These are phyloP conservation scores for Pecten maximus DNA, from an alignment of 2,888 invertebrate genomes.

Conservation along the genomic window DNA sequence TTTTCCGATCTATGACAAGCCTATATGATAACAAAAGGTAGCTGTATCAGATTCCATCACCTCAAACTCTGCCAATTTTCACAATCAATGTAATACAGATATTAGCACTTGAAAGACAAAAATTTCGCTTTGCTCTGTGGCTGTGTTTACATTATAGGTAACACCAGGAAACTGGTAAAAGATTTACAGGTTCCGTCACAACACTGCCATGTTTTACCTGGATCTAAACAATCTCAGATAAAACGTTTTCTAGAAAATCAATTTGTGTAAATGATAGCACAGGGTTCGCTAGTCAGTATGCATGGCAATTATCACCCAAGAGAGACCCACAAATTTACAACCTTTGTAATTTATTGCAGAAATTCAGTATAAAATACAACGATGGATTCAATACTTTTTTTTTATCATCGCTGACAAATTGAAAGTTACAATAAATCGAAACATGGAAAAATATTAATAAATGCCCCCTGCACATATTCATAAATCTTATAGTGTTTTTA, in stretches of 20 bases:
- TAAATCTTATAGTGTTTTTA: slow-evolving; percentile 16
- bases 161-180: neutral
- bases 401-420: slow-evolving; percentile 6
- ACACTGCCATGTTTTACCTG: neutral
- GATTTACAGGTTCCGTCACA: neutral
- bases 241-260: slow-evolving; percentile 13
- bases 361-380: neutral
- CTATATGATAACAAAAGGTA: neutral
- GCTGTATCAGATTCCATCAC: neutral
- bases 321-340: neutral
- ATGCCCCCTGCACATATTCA: slow-evolving; percentile 8
- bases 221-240: neutral
- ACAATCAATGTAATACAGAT: neutral
- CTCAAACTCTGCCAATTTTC: neutral
- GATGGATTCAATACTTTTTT: neutral
- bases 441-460: slow-evolving; percentile 20
- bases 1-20: neutral
- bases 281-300: neutral
- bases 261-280: slow-evolving; percentile 2
- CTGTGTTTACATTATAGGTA: neutral
- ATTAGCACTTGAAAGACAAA: neutral
- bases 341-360: slow-evolving; percentile 13
- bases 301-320: slow-evolving; percentile 8
- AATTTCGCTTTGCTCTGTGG: neutral
- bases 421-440: slow-evolving; percentile 33